Conservation (phyloP, 2,888 invertebrate genomes). For the Mimachlamys varia region DNA sequence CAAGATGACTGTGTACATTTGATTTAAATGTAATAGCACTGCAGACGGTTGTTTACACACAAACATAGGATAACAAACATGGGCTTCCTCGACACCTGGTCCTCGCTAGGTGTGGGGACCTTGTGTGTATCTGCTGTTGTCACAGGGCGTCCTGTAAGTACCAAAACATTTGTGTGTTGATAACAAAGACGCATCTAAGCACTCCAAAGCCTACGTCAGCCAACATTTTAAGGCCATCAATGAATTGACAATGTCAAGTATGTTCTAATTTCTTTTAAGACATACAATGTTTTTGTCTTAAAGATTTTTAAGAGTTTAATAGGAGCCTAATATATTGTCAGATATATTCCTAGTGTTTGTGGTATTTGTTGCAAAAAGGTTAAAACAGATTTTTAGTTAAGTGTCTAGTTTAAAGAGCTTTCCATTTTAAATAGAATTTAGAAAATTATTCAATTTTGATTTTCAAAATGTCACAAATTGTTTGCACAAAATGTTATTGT, state of each 20-base stretch:
- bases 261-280: neutral
- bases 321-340: neutral
- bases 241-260: neutral
- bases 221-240: neutral
- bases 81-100: conserved; percentile 31
- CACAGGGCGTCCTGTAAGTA: neutral
- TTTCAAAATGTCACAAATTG: too few species aligned
- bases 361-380: too few species aligned
- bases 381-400: too few species aligned
- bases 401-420: too few species aligned
- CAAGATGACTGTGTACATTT: conserved; percentile 24
- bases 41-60: conserved; percentile 16
- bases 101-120: neutral
- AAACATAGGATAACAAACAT: conserved; percentile 23
- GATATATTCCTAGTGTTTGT: too few species aligned
- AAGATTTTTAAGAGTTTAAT: neutral
- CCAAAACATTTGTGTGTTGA: conserved; percentile 21
- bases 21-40: conserved; percentile 13
- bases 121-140: neutral
- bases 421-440: too few species aligned
- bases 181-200: neutral
- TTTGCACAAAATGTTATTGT: too few species aligned
- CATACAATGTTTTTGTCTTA: neutral
- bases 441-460: too few species aligned
- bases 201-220: conserved; percentile 4